phyloP scores from a whole-genome alignment of 2,888 invertebrate species.

The Abrostola tripartita region DNA sequence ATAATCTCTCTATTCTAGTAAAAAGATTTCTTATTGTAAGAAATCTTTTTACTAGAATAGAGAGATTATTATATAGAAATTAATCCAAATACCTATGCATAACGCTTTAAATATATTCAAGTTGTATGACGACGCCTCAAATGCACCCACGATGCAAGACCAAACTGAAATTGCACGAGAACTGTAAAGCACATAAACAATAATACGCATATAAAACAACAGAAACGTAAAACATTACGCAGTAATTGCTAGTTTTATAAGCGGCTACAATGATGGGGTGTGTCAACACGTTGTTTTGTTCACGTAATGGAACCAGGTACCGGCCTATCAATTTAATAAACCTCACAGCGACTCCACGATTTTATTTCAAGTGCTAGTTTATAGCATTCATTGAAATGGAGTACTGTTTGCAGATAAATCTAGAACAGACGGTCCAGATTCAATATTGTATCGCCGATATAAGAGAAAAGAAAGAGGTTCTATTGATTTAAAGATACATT shows the following conservation, averaged over 20 bases:
- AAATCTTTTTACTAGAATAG: too few relatives aligned
- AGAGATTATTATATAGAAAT: too few relatives aligned
- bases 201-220: conserved; percentile 25
- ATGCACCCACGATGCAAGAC: too few relatives aligned
- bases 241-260: conserved; percentile 55
- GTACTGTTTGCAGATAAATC: conserved; percentile 71
- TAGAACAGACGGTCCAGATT: conserved; percentile 27
- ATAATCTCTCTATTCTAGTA: too few relatives aligned
- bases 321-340: conserved; percentile 80
- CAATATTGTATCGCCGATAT: conserved; percentile 21
- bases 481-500: conserved; percentile 19
- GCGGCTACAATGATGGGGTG: conserved; percentile 51
- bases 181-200: too few relatives aligned
- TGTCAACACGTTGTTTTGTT: conserved; percentile 76
- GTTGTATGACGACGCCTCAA: too few relatives aligned
- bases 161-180: too few relatives aligned
- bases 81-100: too few relatives aligned
- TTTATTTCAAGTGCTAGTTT: conserved; percentile 80
- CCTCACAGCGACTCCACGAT: conserved; percentile 68
- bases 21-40: too few relatives aligned
- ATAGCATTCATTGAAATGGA: conserved; percentile 73
- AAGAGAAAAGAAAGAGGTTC: conserved; percentile 17
- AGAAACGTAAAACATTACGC: conserved; percentile 33
- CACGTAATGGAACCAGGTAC: conserved; percentile 69
- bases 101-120: too few relatives aligned